Evolutionary conservation across 2,113 vertebrate genomes (phyloP), one percentile per base, ranked within the genome.

Genomic region (Nerophis ophidion): DNA sequence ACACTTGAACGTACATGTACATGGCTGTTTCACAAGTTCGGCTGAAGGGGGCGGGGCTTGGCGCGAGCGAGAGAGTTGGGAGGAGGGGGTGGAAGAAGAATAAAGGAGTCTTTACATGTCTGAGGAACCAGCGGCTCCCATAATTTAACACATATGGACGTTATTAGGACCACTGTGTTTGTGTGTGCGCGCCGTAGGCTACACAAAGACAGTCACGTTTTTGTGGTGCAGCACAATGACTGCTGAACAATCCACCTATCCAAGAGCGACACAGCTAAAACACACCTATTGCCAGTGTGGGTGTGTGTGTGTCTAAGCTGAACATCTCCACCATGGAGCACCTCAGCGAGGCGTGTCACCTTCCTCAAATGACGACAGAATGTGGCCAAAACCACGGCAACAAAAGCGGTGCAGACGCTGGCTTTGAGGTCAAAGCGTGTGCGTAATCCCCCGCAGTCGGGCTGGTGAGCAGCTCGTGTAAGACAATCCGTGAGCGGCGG

Each of bases 131-230:
- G 84, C 79, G 83, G 82, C 85, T 83, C 81, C 66, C 77, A 77
- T 87, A 84, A 86, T 87, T 83, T 84, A 83, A 83, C 72, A 87
- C 85, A 86, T 86, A 88, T 87, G 84, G 85, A 69, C 61, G 72
- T 84, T 82, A 84, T 86, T 84, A 84, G 75, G 75, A 82, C 75
- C 62, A 48, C 77, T 17, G 68, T 77, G 61, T 40, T 65, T 54
- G 57, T 48, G 40, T 38, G 44, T 47, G 57, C 47, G 65, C 42
- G 61, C 79, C 69, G 63, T 61, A 61, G 75, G 80, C 82, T 73
- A 65, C 66, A 78, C 66, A 78, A 78, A 47, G 76, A 85, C 77
- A 76, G 80, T 83, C 80, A 87, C 81, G 78, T 84, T 81, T 81
- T 79, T 83, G 83, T 76, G 76, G 78, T 78, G 70, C 60, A 74